A percentile compares a stretch with the other conserved stretches of the same genome.
Evolutionary conservation across 2,888 invertebrate species (phyloP).

Genomic region (Parelbella ahira): DNA sequence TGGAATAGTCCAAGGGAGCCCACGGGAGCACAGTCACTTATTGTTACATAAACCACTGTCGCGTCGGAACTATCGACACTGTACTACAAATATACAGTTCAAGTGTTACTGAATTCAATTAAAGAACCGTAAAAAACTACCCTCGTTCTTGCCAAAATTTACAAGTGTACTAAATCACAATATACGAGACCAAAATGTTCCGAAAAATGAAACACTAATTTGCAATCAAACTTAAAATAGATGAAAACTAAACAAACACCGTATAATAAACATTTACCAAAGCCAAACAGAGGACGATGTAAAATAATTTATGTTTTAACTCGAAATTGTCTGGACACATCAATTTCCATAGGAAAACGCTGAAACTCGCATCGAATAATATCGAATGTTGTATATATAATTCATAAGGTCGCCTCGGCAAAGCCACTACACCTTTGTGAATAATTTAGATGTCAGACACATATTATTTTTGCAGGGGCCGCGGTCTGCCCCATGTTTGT

Average conservation of each 20-base stretch:
- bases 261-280: constrained; percentile 9
- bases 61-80: constrained; percentile 5
- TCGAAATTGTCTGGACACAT: constrained; percentile 26
- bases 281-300: constrained; percentile 7
- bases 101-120: too few species aligned
- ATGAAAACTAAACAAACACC: constrained; percentile 4
- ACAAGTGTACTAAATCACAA: too few species aligned
- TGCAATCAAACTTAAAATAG: neutral
- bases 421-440: constrained; percentile 69
- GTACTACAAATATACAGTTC: constrained; percentile 1
- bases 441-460: constrained; percentile 67
- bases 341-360: constrained; percentile 42
- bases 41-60: constrained; percentile 49
- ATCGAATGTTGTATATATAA: constrained; percentile 72
- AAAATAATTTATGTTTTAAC: constrained; percentile 19
- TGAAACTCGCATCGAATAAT: constrained; percentile 53
- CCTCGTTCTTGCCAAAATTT: too few species aligned
- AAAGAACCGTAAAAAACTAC: too few species aligned
- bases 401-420: constrained; percentile 58
- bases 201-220: too few species aligned
- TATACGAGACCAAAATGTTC: too few species aligned
- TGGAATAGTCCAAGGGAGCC: constrained; percentile 42
- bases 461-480: constrained; percentile 70
- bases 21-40: constrained; percentile 53
- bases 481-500: constrained; percentile 54